Base-by-base conservation (phyloP, 2,888 invertebrate genomes). In the Sialis lutaria region DNA sequence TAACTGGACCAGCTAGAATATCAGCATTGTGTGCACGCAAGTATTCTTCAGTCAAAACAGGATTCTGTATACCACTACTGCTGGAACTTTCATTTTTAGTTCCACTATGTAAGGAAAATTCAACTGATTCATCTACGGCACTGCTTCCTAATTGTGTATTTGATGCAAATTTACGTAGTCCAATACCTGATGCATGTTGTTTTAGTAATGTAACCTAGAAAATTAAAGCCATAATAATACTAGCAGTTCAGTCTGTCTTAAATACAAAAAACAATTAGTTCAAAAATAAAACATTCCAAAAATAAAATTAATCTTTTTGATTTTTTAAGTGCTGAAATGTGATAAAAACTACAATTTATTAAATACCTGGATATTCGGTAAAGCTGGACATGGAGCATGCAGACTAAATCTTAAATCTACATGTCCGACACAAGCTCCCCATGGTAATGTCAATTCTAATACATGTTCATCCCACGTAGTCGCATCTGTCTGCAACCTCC, bases 391-490 rank as follows among this genome's bases (percentile, higher is more conserved):
- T 5, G 82, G 76, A 5, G 80, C 74, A 59, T 88, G 88, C 33
- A 93, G 67, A 1, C 80, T 80, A 59, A 91, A 92, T 53, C 84
- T 82, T 42, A 93, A 78, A 61, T 92, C 91, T 30, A 93, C 80
- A 58, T 92, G 92, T n/a, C 90, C 90, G 47, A 92, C 69, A 34
- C 77, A 76, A 2, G 79, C 77, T 44, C 81, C 79, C 53, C 82
- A 78, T 0, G 90, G 87, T 46, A 93, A 62, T 1, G 89, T 87
- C 6, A 93, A 67, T 62, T 93, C 93, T 56, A 93, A 81, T 31
- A 92, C 76, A 57, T 93, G 92, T 60, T 93, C 92, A 58, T 91
- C 89, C 87, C 89, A 91, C 0, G 91, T 89, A 22, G 85, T 77
- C 45, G 83, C 79, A 54, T 89, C 89, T 53, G 84, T 83, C 59